Evolutionary conservation across 2,888 invertebrate species (phyloP).

Genomic region (Megaustenia siamemsis): DNA sequence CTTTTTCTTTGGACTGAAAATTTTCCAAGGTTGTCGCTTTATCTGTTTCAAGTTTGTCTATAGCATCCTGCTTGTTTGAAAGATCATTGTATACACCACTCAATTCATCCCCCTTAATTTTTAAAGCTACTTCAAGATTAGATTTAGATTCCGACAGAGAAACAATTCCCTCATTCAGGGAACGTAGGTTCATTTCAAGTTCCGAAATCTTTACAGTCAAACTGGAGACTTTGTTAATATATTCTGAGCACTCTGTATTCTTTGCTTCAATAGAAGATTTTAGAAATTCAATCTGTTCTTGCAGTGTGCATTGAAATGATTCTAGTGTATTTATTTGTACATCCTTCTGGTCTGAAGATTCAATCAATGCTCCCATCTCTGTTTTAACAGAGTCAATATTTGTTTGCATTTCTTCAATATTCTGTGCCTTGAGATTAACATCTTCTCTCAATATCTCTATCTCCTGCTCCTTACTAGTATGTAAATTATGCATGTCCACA

Average conservation of each 20-base stretch:
- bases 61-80: not conserved
- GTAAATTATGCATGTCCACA: not conserved
- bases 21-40: not conserved
- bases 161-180: too few relatives aligned
- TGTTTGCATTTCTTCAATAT: slow-evolving; percentile 5
- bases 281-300: not conserved
- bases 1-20: not conserved
- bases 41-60: not conserved
- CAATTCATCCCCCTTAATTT: slow-evolving; percentile 23
- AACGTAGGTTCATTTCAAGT: slow-evolving; percentile 11
- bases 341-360: not conserved
- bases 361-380: not conserved
- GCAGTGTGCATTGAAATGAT: not conserved
- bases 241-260: not conserved
- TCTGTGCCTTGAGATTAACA: not conserved
- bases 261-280: not conserved
- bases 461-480: slow-evolving; percentile 15
- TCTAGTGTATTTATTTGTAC: not conserved
- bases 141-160: too few relatives aligned
- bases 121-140: not conserved
- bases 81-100: slow-evolving; percentile 4
- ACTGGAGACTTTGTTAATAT: not conserved
- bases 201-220: not conserved
- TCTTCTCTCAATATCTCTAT: not conserved
- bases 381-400: not conserved